Evolutionary conservation across 2,888 invertebrate species (phyloP).

Genomic region (Folsomia manolachei): DNA sequence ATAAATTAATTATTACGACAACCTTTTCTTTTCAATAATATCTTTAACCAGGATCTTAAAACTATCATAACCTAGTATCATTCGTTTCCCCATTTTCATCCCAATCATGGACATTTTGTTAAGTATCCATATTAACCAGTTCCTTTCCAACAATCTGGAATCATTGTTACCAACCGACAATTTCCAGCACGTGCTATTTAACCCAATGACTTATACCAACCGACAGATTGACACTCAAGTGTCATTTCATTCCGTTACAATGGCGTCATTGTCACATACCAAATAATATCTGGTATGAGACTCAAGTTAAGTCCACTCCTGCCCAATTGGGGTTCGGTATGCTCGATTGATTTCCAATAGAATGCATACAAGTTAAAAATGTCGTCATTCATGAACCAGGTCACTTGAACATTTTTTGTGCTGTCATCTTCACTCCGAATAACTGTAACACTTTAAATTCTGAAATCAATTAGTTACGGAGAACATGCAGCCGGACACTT

Average conservation of each 20-base stretch:
- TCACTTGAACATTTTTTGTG: not conserved
- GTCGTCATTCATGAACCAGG: not conserved
- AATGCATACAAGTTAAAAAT: not conserved
- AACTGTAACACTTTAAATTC: not conserved
- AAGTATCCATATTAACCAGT: not conserved
- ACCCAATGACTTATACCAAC: not conserved
- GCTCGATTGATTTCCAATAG: not conserved
- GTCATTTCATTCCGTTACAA: not conserved
- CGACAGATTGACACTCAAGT: not conserved
- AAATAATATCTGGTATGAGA: too few relatives aligned
- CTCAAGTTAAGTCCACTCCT: too few relatives aligned
- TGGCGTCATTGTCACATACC: not conserved
- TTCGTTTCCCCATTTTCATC: too few relatives aligned
- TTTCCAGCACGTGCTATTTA: not conserved
- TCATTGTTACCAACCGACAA: not conserved
- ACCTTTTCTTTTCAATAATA: too few relatives aligned
- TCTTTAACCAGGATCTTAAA: too few relatives aligned
- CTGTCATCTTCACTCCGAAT: not conserved
- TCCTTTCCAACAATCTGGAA: not conserved
- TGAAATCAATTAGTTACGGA: not conserved
- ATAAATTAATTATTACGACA: too few relatives aligned
- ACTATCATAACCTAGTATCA: too few relatives aligned
- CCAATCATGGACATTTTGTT: too few relatives aligned
- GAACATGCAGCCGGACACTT: not conserved
- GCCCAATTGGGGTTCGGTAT: not conserved